Percentiles rank a stretch among this genome's conserved stretches.
Evolutionary conservation across 2,113 vertebrate genomes (phyloP).

Genomic region (Philantomba maxwellii): DNA sequence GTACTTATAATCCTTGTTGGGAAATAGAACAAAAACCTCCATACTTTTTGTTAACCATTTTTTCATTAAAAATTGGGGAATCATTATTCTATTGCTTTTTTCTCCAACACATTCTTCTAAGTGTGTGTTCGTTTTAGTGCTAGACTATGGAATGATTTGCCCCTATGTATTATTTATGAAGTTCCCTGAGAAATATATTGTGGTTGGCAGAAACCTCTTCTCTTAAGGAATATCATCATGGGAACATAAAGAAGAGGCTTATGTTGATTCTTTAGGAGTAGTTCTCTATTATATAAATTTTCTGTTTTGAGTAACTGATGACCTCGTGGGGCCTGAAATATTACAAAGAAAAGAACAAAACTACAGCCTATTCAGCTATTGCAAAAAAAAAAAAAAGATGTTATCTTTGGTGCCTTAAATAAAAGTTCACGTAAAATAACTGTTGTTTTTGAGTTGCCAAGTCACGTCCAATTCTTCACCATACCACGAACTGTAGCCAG

Average conservation of each 20-base stretch:
- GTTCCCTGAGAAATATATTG: not conserved
- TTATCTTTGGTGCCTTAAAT: not conserved
- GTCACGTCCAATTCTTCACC: rapidly evolving
- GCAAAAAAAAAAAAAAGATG: not conserved
- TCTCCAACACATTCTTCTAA: not conserved
- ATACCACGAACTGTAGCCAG: not conserved
- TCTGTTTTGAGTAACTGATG: not conserved
- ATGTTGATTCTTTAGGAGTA: not conserved
- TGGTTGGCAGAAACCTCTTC: not conserved
- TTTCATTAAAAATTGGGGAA: conserved; percentile 1
- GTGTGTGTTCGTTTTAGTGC: not conserved
- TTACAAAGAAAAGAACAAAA: conserved; percentile 24
- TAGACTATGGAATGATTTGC: not conserved
- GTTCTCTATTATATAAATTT: not conserved
- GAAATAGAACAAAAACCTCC: not conserved
- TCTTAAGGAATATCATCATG: not conserved
- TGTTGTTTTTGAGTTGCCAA: not conserved
- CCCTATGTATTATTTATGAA: not conserved
- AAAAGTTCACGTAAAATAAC: conserved; percentile 29
- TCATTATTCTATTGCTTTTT: not conserved
- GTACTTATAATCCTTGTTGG: not conserved
- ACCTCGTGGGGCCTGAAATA: not conserved
- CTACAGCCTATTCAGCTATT: not conserved
- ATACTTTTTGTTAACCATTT: not conserved
- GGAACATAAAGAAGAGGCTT: not conserved